phyloP scores from a whole-genome alignment of 2,888 invertebrate species.

The Torymus tubicola region DNA sequence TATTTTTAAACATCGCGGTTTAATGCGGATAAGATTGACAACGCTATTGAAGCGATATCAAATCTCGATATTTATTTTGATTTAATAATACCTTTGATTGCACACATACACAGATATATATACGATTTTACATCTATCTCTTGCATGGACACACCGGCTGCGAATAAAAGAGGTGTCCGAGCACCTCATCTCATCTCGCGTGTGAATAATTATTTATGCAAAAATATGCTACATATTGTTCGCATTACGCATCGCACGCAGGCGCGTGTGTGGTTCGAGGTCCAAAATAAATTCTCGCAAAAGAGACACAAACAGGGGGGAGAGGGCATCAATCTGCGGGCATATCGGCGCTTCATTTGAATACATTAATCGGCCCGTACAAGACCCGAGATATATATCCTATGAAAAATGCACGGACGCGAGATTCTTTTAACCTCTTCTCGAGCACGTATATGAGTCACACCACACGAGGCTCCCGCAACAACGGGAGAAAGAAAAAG shows the following conservation, averaged over 20 bases:
- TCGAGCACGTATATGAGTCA: conserved; percentile 1
- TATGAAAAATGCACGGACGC: conserved; percentile 18
- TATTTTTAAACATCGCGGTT: too few relatives aligned
- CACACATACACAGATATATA: too few relatives aligned
- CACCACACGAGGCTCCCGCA: background rate
- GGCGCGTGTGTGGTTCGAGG: background rate
- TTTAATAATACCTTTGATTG: too few relatives aligned
- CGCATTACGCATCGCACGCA: background rate
- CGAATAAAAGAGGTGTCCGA: too few relatives aligned
- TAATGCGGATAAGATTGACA: too few relatives aligned
- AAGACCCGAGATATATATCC: conserved; percentile 3
- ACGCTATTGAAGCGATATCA: too few relatives aligned
- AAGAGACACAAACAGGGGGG: background rate
- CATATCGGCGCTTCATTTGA: conserved; percentile 57
- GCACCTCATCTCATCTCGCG: too few relatives aligned
- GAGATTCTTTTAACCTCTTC: conserved; percentile 31
- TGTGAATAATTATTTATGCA: background rate
- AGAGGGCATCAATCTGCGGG: conserved; percentile 11
- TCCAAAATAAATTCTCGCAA: conserved; percentile 13
- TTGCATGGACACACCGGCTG: too few relatives aligned
- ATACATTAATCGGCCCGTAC: conserved; percentile 48
- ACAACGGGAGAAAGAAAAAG: background rate
- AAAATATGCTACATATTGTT: background rate
- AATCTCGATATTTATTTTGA: too few relatives aligned
- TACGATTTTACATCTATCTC: too few relatives aligned